Conservation (phyloP, 2,888 invertebrate genomes). For the Drosophila nigricruria region DNA sequence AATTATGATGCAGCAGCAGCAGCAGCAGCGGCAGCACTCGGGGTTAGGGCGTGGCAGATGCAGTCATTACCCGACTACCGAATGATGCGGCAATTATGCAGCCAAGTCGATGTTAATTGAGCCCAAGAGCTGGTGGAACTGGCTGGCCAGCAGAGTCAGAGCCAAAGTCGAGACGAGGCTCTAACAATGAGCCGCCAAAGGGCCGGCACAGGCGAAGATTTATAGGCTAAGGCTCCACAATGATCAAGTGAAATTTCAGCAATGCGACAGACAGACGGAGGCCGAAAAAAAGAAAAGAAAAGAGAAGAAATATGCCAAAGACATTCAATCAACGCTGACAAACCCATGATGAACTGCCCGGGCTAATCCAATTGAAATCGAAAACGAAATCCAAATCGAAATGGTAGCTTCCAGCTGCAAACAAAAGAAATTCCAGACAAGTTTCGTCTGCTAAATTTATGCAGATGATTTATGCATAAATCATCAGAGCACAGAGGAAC, state of each 20-base stretch:
- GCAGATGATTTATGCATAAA: slow-evolving; percentile 81
- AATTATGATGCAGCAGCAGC: slow-evolving; percentile 33
- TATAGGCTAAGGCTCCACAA: slow-evolving; percentile 59
- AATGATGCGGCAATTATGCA: slow-evolving; percentile 74
- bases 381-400: slow-evolving; percentile 40
- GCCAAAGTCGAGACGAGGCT: neutral
- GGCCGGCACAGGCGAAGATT: slow-evolving; percentile 48
- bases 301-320: slow-evolving; percentile 17
- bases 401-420: slow-evolving; percentile 21
- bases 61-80: slow-evolving; percentile 61
- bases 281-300: neutral
- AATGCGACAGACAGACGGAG: slow-evolving; percentile 60
- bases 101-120: slow-evolving; percentile 61
- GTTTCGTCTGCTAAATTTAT: slow-evolving; percentile 68
- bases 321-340: slow-evolving; percentile 72
- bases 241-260: slow-evolving; percentile 69
- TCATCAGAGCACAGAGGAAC: slow-evolving; percentile 23
- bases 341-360: slow-evolving; percentile 61
- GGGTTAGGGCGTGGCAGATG: slow-evolving; percentile 58
- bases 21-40: neutral
- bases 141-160: neutral
- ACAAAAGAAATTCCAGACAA: slow-evolving; percentile 75
- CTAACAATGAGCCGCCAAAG: slow-evolving; percentile 58
- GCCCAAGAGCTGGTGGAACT: slow-evolving; percentile 19
- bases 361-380: slow-evolving; percentile 55